A percentile compares a stretch with the other conserved stretches of the same genome.
These are phyloP conservation scores for Lynx canadensis DNA, from an alignment of 2,113 vertebrate genomes.

Conservation along the genomic window DNA sequence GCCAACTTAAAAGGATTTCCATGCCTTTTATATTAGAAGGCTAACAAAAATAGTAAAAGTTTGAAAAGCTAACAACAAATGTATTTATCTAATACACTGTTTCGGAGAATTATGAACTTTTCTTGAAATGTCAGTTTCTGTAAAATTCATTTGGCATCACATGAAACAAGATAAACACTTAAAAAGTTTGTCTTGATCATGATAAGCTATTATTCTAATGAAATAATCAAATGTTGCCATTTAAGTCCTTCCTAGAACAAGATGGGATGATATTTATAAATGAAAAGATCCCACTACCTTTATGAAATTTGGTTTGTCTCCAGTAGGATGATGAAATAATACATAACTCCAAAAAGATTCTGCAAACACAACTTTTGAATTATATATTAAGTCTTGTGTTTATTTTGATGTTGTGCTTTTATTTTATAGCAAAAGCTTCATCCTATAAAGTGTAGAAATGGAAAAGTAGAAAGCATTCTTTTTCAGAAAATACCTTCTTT, in stretches of 20 bases:
- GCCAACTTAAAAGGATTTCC: not conserved
- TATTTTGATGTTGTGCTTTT: not conserved
- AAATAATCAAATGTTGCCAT: constrained; percentile 34
- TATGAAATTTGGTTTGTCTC: constrained; percentile 48
- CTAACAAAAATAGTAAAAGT: constrained; percentile 32
- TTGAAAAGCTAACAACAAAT: constrained; percentile 33
- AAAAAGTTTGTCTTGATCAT: constrained; percentile 12
- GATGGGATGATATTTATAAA: not conserved
- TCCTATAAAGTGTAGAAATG: constrained; percentile 18
- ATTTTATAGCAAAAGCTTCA: not conserved
- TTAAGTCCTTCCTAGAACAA: not conserved
- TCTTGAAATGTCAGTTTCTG: not conserved
- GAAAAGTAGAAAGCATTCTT: constrained; percentile 16
- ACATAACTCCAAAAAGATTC: constrained; percentile 7
- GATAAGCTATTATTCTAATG: constrained; percentile 11
- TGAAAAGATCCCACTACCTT: not conserved
- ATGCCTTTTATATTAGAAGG: constrained; percentile 27
- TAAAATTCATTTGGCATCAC: constrained; percentile 35
- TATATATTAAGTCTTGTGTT: constrained; percentile 17
- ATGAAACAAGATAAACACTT: constrained; percentile 25
- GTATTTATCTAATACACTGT: constrained; percentile 10
- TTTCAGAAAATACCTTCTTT: constrained; percentile 11
- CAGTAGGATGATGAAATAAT: not conserved
- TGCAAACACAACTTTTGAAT: not conserved
- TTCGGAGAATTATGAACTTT: constrained; percentile 27